Evolutionary conservation across 2,113 vertebrate species (phyloP).

Genomic region (Motacilla alba): DNA sequence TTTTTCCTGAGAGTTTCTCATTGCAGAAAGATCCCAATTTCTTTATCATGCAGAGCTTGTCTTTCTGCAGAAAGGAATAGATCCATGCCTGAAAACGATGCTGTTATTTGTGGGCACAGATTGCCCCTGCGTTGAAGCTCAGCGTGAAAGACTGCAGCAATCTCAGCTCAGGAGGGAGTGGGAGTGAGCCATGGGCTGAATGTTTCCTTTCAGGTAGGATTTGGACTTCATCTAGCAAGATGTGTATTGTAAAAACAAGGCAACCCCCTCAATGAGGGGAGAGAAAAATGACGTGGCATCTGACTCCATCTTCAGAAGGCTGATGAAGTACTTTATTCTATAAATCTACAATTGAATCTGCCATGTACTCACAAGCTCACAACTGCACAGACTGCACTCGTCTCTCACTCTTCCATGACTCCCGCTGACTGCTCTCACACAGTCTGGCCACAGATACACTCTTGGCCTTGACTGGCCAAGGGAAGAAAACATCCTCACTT

Average conservation of each 20-base stretch:
- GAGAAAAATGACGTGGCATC: no score
- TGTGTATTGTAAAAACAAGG: not conserved
- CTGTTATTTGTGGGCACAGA: not conserved
- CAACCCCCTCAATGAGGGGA: no score
- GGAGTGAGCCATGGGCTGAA: not conserved
- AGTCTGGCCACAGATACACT: no score
- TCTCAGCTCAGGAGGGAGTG: not conserved
- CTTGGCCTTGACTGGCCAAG: no score
- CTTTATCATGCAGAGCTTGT: fast-evolving
- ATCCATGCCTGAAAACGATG: not conserved
- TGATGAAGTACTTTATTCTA: no score
- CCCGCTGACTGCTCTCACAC: no score
- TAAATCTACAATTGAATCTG: no score
- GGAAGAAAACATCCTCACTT: no score
- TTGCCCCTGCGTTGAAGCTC: not conserved
- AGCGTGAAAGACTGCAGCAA: not conserved
- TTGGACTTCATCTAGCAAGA: not conserved
- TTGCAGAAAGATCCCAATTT: not conserved
- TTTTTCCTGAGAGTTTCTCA: not conserved
- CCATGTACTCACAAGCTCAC: no score
- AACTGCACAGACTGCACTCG: no score
- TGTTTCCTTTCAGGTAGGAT: not conserved
- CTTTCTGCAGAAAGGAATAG: not conserved
- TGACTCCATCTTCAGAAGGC: no score
- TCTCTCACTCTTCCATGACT: no score